Evolutionary conservation across 2,888 invertebrate genomes (phyloP), one percentile per base, ranked within the genome.

Genomic region (Mythimna albipuncta): DNA sequence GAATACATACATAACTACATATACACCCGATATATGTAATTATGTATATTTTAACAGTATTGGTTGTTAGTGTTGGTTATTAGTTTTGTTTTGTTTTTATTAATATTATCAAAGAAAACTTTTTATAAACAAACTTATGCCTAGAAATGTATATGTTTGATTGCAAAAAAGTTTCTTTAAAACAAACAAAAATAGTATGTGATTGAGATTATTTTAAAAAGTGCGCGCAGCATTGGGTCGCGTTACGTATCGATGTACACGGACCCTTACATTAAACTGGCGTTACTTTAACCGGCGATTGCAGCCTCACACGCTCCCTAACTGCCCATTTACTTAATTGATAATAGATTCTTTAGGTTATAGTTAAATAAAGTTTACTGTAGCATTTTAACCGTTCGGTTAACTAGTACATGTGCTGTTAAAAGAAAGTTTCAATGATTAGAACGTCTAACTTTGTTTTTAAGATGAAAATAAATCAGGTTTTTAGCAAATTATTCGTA

Each of bases 271-370:
- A 78, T 74, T 78, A 86, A 84, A 85, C 75, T 64, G 41, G 68
- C 69, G 83, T 85, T 77, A 63, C 70, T 79, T 82, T 84, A 81
- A 79, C 75, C 66, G 61, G 63, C 55, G 69, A 69, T 78, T 76
- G 67, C 52, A 75, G 65, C 78, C 79, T 87, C 86, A 87, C 82
- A 85, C 79, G 76, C 58, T 86, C 55, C 57, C 57, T 81, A 71
- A 86, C 63, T 76, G 70, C 38, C 79, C 72, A 71, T 85, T 86
- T 72, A 64, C 64, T 86, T 86, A 87, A 85, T 83, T 77, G 81
- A 83, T 78, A 83, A 71, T 78, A 84, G 69, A 81, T 72, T 81
- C 38, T 32, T 70, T 2, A 38, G 35, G 62, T 68, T 71, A 75
- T 68, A 69, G 35, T 65, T 64, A 66, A 75, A 69, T 74, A 61